phyloP scores from a whole-genome alignment of 2,888 invertebrate genomes.

The Cantharis nigra region DNA sequence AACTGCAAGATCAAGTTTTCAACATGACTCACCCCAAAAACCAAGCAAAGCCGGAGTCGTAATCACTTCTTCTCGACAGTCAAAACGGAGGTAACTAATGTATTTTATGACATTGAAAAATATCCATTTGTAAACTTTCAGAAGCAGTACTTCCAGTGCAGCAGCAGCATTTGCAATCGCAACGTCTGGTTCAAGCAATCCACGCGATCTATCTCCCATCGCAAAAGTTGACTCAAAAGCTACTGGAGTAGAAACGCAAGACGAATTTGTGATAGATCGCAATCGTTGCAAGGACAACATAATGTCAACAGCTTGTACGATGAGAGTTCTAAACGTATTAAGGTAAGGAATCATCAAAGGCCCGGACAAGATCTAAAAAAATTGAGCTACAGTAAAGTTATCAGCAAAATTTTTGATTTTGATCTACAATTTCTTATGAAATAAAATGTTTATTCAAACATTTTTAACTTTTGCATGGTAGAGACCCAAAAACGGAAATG shows the following conservation, averaged over 20 bases:
- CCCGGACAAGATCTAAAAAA: no score
- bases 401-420: no score
- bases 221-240: slow-evolving; percentile 45
- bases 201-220: slow-evolving; percentile 65
- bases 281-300: slow-evolving; percentile 71
- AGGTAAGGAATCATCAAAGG: slow-evolving; percentile 53
- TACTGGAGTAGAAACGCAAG: slow-evolving; percentile 47
- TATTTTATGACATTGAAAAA: not conserved
- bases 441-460: no score
- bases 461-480: no score
- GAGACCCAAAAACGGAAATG: no score
- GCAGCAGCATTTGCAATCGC: slow-evolving; percentile 91
- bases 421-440: no score
- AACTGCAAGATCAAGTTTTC: slow-evolving; percentile 65
- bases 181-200: slow-evolving; percentile 85
- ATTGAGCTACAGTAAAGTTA: no score
- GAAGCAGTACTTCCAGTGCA: slow-evolving; percentile 85
- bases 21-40: slow-evolving; percentile 63
- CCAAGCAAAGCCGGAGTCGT: slow-evolving; percentile 85
- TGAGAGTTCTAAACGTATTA: slow-evolving; percentile 88
- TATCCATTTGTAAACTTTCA: slow-evolving; percentile 48
- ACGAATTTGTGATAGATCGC: slow-evolving; percentile 55
- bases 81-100: slow-evolving; percentile 74
- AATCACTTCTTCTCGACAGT: slow-evolving; percentile 86
- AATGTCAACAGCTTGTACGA: slow-evolving; percentile 91